Percentiles rank a stretch among this genome's conserved stretches.
Evolutionary conservation across 2,888 invertebrate genomes (phyloP).

Genomic region (Ecliptopera silaceata): DNA sequence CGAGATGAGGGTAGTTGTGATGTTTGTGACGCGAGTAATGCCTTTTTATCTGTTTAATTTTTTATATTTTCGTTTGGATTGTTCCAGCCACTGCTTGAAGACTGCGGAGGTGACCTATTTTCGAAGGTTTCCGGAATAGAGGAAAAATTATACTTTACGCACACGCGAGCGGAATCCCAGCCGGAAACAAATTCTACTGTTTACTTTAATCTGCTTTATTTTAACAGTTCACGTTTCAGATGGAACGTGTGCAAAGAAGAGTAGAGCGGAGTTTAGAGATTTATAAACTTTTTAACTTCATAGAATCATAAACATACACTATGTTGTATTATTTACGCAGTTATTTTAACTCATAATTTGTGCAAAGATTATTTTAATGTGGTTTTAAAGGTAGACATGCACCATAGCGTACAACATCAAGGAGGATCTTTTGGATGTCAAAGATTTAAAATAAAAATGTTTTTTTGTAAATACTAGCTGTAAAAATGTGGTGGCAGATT

Average conservation of each 20-base stretch:
- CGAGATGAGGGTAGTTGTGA: slow-evolving; percentile 81
- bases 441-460: too few relatives aligned
- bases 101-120: slow-evolving; percentile 23
- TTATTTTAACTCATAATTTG: not conserved
- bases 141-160: slow-evolving; percentile 17
- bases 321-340: too few relatives aligned
- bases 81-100: slow-evolving; percentile 5
- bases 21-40: slow-evolving; percentile 67
- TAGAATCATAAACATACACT: too few relatives aligned
- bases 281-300: too few relatives aligned
- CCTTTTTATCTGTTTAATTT: slow-evolving; percentile 70
- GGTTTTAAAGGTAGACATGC: too few relatives aligned
- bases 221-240: not conserved
- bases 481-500: too few relatives aligned
- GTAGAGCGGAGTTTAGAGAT: not conserved
- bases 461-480: too few relatives aligned
- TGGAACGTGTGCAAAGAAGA: not conserved
- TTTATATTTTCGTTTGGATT: slow-evolving; percentile 35
- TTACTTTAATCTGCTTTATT: slow-evolving; percentile 3
- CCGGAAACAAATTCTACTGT: slow-evolving; percentile 5
- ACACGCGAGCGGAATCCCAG: slow-evolving; percentile 3
- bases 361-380: not conserved
- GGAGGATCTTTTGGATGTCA: too few relatives aligned
- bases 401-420: too few relatives aligned
- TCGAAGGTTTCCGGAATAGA: slow-evolving; percentile 16